Evolutionary conservation across 2,888 invertebrate species (phyloP), one percentile per base, ranked within the genome.

Genomic region (Melipona beecheii): DNA sequence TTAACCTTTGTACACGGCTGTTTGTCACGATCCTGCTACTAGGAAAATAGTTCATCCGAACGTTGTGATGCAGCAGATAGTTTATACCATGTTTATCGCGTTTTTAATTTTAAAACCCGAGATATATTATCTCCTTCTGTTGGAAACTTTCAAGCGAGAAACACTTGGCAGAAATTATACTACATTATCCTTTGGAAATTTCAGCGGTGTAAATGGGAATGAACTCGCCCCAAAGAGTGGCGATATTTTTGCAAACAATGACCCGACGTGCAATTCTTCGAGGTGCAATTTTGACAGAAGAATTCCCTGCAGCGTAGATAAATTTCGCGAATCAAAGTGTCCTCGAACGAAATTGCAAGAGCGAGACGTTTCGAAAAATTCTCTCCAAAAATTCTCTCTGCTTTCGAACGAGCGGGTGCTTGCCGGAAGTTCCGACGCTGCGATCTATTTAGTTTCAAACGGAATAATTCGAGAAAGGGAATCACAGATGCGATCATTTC

Each of bases 391-490:
- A 19, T 27, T 24, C 17, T 27, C 24, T 27, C 19, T 4, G 27
- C 19, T 27, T 52, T 52, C 17, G 9, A 69, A 64, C 49, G 49
- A 43, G 49, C 36, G 21, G 11, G 27, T 9, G 54, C 4, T 64
- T 65, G 43, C 65, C 17, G 54, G n/a, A 21, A 27, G 56, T 78
- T 74, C 50, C 64, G 49, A 36, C 43, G 52, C 24, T 17, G 5
- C 31, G 5, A 31, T 65, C 64, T 56, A 24, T 74, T 77, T 21
- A 27, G 19, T n/a, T 70, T 77, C 11, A 74, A 77, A 84, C 64
- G 50, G 54, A 62, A 68, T 27, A 52, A 69, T 0, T 19, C 21
- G 62, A 58, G 78, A 88, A 87, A 84, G 80, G 62, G 81, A 86
- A 83, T 85, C 62, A 49, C 65, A 79, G 70, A 81, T 83, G 75